Evolutionary conservation across 1,140 invertebrate species (phyloP).

Genomic region (Neotoxoptera formosana): DNA sequence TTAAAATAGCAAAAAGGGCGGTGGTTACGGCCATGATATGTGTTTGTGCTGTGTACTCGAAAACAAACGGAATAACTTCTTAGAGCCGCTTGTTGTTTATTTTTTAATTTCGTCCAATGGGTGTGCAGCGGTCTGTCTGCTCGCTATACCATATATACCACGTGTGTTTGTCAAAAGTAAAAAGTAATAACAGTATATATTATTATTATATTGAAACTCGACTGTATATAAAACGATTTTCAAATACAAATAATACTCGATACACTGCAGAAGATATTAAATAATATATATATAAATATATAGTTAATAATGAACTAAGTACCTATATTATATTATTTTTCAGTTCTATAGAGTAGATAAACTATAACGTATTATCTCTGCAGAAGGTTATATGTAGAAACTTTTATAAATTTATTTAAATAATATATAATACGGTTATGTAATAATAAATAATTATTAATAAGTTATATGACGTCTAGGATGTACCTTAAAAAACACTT

Average conservation of each 20-base stretch:
- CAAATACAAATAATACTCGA: background rate
- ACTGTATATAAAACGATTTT: background rate
- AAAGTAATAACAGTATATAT: background rate
- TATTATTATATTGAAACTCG: background rate
- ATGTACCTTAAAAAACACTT: background rate
- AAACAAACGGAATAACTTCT: slow-evolving; percentile 29
- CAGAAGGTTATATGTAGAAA: background rate
- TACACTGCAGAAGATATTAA: background rate
- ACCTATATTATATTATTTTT: background rate
- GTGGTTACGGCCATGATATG: background rate
- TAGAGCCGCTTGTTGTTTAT: slow-evolving; percentile 18
- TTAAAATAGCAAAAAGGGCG: slow-evolving; percentile 50
- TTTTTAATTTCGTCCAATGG: slow-evolving; percentile 29
- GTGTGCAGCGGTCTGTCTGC: background rate
- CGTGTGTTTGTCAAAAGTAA: slow-evolving; percentile 1
- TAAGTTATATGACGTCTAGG: background rate
- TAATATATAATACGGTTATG: too few species aligned
- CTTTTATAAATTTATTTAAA: background rate
- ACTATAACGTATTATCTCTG: background rate
- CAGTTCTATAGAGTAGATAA: background rate
- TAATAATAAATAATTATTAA: too few species aligned
- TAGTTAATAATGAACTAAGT: background rate
- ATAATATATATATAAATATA: background rate
- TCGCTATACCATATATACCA: background rate
- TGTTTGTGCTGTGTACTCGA: slow-evolving; percentile 12